Base-by-base conservation (phyloP, 2,113 vertebrate genomes). In the Limnothrissa miodon region DNA sequence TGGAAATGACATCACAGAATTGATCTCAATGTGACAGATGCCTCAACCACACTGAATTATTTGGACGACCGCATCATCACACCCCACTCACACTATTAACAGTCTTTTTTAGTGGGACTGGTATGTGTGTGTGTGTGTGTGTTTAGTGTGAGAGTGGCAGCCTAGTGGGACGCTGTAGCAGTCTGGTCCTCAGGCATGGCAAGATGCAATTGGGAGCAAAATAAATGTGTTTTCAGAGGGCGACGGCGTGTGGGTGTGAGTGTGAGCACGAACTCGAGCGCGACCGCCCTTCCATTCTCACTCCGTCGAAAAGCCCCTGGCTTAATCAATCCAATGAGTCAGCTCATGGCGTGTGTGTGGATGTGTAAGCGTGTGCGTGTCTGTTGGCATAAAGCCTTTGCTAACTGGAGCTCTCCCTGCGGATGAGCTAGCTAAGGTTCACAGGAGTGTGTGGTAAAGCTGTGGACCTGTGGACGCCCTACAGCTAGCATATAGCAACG, bases 311-410 rank as follows among this genome's bases (percentile, higher is more conserved):
- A 66, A 66, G 59, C 59, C 59, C 59, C 59, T 33, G 59, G 59
- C 59, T 66, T 66, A 66, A 66, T 66, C 59, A 66, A 66, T 66
- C 59, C 29, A 13, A 66, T 66, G 59, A 66, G n/a, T 66, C 59
- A 66, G n/a, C 59, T 79, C 13, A 29, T 78, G 11, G 39, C 10
- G 21, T 66, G 59, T 66, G 59, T 66, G 59, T 66, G 59, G 10
- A 7, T 66, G 59, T 66, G 59, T 66, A 8, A 29, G 59, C 29
- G 59, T 66, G 59, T 66, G 7, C 25, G n/a, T 29, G 59, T 66
- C 6, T 66, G 10, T 9, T 74, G 25, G 66, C 29, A 29, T 33
- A 74, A 36, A 33, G 25, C 25, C 66, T 74, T 36, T 74, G 9
- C 9, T 33, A 74, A 15, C 66, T 74, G 33, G 15, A 33, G 66